A percentile compares a stretch with the other conserved stretches of the same genome.
phyloP scores from a whole-genome alignment of 2,797 vertebrate species.

The Pteropus rufus region DNA sequence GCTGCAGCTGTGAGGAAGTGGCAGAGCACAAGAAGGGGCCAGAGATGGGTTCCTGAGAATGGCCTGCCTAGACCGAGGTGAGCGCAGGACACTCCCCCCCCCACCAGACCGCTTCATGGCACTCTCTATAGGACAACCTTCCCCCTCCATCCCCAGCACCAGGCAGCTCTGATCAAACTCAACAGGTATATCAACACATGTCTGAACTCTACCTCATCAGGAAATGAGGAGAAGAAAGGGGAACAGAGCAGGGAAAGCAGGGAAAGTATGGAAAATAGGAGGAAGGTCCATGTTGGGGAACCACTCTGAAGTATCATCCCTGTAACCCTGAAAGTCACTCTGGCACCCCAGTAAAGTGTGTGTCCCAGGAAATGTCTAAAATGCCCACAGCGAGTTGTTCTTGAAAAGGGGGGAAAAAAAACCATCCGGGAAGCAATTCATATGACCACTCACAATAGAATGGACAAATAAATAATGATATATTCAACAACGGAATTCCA shows the following conservation, averaged over 20 bases:
- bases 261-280: fast-evolving
- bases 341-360: background rate
- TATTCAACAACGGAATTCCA: background rate
- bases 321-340: background rate
- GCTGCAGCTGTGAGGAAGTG: background rate
- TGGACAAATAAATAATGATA: background rate
- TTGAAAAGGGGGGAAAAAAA: background rate
- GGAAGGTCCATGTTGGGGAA: background rate
- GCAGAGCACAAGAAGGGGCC: background rate
- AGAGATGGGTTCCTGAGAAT: background rate
- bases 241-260: background rate
- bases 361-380: background rate
- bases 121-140: too few relatives aligned
- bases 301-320: background rate
- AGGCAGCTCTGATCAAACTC: background rate
- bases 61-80: background rate
- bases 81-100: background rate
- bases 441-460: background rate
- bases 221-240: background rate
- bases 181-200: too few relatives aligned
- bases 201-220: background rate
- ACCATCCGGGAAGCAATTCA: background rate
- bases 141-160: background rate
- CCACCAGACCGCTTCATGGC: background rate
- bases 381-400: background rate